Conservation (phyloP, 2,797 vertebrate genomes). For the Macropus fuliginosus region DNA sequence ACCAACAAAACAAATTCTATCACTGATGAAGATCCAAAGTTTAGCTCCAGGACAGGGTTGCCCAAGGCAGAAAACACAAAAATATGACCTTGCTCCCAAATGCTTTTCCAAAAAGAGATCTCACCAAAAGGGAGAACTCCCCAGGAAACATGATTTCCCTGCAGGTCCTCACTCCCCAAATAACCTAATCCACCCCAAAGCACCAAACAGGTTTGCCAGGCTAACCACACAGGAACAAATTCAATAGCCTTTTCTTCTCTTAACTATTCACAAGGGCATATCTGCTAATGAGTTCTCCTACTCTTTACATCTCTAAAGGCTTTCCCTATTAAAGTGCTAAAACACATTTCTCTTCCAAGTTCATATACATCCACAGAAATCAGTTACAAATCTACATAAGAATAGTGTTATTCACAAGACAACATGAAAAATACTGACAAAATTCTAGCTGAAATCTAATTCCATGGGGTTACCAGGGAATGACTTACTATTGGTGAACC, state of each 20-base stretch:
- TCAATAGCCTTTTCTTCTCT: not conserved
- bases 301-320: no score
- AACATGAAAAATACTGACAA: not conserved
- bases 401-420: not conserved
- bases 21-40: not conserved
- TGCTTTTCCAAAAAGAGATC: not conserved
- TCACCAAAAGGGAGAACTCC: not conserved
- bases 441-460: not conserved
- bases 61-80: not conserved
- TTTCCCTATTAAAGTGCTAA: not conserved
- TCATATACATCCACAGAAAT: not conserved
- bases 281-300: not conserved
- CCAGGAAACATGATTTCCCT: not conserved
- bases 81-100: not conserved
- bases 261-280: not conserved
- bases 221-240: not conserved
- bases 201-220: not conserved
- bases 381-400: not conserved
- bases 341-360: not conserved
- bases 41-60: not conserved
- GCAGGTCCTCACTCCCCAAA: not conserved
- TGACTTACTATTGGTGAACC: not conserved
- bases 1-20: not conserved
- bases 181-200: not conserved
- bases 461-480: not conserved